A percentile compares a stretch with the other conserved stretches of the same genome.
These are phyloP conservation scores for Pitta sordida DNA, from an alignment of 2,113 vertebrate species.

Conservation along the genomic window DNA sequence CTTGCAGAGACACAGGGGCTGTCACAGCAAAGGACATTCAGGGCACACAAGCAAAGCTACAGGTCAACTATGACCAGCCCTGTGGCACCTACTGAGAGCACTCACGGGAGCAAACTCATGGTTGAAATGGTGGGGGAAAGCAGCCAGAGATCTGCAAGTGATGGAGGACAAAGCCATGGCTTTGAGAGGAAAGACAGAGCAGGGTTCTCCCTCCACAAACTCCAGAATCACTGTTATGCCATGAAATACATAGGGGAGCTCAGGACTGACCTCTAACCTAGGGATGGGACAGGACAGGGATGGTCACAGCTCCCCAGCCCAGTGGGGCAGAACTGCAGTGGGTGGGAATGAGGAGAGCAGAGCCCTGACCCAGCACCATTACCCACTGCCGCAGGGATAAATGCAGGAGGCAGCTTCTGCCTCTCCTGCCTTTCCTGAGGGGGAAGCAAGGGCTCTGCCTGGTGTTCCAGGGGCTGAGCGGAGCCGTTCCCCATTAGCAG, in stretches of 20 bases:
- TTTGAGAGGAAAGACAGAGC: not conserved
- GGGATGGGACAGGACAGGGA: not conserved
- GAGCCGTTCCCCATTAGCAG: fast-evolving
- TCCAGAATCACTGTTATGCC: no score
- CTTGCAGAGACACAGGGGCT: fast-evolving
- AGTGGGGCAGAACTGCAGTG: fast-evolving
- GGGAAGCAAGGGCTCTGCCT: not conserved
- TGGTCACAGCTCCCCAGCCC: not conserved
- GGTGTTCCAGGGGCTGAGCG: fast-evolving
- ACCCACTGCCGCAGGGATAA: fast-evolving
- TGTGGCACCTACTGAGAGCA: fast-evolving
- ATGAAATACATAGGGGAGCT: fast-evolving
- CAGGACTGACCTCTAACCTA: not conserved
- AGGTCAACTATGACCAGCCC: fast-evolving
- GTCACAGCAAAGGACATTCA: not conserved
- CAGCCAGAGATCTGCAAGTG: fast-evolving
- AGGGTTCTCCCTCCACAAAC: not conserved
- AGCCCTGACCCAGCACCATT: not conserved
- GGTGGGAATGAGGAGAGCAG: not conserved
- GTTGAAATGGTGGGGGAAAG: not conserved
- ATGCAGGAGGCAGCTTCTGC: not conserved
- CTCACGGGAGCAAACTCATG: fast-evolving
- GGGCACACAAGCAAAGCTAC: not conserved
- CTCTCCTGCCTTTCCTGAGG: fast-evolving
- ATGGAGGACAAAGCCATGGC: not conserved